Percentiles rank a stretch among this genome's conserved stretches.
These are phyloP conservation scores for Dynastes maya DNA, from an alignment of 2,888 invertebrate species.

Conservation along the genomic window DNA sequence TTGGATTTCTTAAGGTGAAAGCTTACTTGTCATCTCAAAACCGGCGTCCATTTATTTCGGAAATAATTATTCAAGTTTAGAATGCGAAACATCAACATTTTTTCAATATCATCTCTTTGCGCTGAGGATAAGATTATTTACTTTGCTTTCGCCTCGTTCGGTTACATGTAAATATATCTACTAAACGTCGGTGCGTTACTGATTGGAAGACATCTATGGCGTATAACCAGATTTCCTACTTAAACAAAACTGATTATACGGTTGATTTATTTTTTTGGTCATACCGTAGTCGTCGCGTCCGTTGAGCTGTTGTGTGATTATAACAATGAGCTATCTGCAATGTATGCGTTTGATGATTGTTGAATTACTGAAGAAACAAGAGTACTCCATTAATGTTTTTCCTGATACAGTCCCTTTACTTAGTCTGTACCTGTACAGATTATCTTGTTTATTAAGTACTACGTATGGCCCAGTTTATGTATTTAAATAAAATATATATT, in stretches of 20 bases:
- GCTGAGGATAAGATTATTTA: constrained; percentile 38
- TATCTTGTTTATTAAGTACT: no score
- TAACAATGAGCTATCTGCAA: constrained; percentile 13
- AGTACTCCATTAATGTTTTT: constrained; percentile 34
- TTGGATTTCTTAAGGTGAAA: not conserved
- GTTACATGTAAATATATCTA: constrained; percentile 32
- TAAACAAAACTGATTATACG: constrained; percentile 9
- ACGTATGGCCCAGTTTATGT: no score
- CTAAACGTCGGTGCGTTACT: constrained; percentile 1
- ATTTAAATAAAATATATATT: no score
- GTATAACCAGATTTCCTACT: constrained; percentile 28
- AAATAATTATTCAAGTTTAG: constrained; percentile 38
- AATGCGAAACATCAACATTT: not conserved
- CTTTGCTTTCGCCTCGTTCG: constrained; percentile 11
- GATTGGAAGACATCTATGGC: not conserved
- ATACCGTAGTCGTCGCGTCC: not conserved
- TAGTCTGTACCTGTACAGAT: no score
- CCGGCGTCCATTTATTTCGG: constrained; percentile 33
- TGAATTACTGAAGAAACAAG: constrained; percentile 21
- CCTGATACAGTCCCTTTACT: not conserved
- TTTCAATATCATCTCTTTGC: not conserved
- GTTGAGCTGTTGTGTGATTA: constrained; percentile 27
- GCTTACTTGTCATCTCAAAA: constrained; percentile 21
- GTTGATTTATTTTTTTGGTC: constrained; percentile 14
- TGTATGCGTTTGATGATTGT: constrained; percentile 14